Evolutionary conservation across 2,797 vertebrate genomes (phyloP).

Genomic region (Ataeniobius toweri): DNA sequence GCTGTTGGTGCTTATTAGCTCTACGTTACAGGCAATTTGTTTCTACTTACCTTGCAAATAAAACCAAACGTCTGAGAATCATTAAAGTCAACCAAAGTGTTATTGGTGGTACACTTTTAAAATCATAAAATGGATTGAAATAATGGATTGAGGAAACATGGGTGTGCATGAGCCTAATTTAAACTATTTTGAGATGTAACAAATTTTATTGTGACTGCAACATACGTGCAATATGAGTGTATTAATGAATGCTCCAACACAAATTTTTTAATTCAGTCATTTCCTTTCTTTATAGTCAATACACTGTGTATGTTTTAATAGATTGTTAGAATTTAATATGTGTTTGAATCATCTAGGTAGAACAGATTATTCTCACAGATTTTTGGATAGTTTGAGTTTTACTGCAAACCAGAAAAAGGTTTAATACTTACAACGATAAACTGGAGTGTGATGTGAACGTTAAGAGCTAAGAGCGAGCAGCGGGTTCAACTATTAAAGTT

Average conservation of each 20-base stretch:
- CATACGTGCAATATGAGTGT: background rate
- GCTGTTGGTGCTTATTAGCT: background rate
- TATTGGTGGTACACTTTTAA: background rate
- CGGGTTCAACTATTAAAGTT: background rate
- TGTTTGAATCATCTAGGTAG: background rate
- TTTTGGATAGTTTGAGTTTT: background rate
- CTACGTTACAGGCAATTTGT: background rate
- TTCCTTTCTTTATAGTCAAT: background rate
- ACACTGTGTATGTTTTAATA: background rate
- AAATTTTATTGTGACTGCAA: slow-evolving; percentile 42
- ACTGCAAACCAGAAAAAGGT: background rate
- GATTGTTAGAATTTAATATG: background rate
- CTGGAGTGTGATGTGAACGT: background rate
- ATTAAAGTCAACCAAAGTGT: background rate
- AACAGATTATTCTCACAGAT: background rate
- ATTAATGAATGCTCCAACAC: background rate
- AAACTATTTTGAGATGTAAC: slow-evolving; percentile 27
- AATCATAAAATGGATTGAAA: background rate
- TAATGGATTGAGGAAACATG: background rate
- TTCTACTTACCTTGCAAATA: background rate
- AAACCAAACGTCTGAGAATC: background rate
- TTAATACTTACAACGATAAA: background rate
- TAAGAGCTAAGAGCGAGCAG: background rate
- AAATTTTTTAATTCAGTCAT: background rate
- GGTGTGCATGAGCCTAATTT: background rate